A percentile compares a stretch with the other conserved stretches of the same genome.
phyloP scores from a whole-genome alignment of 1,140 invertebrate genomes.

The Drosophila eugracilis region DNA sequence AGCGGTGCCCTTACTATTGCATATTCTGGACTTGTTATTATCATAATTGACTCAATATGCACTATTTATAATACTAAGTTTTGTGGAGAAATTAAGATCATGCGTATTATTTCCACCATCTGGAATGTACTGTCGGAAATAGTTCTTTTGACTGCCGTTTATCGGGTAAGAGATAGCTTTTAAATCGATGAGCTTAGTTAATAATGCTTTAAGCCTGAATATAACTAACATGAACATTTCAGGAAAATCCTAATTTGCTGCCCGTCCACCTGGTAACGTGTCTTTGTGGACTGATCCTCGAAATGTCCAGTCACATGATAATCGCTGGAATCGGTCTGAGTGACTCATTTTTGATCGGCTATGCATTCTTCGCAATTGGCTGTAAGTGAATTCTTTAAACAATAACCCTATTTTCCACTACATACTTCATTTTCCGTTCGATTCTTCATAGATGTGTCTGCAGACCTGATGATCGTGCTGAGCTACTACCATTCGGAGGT shows the following conservation, averaged over 20 bases:
- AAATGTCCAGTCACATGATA: constrained; percentile 37
- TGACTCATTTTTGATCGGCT: not conserved
- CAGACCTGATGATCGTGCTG: not conserved
- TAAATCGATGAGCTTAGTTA: too few species aligned
- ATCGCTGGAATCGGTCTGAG: not conserved
- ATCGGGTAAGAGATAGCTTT: not conserved
- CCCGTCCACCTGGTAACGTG: constrained; percentile 45
- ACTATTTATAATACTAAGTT: not conserved
- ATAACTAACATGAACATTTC: too few species aligned
- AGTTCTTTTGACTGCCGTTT: not conserved
- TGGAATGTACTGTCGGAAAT: not conserved
- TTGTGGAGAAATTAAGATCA: not conserved
- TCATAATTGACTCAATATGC: not conserved
- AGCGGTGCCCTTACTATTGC: constrained; percentile 12
- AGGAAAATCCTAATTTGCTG: constrained; percentile 12
- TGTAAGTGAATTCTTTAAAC: constrained; percentile 23
- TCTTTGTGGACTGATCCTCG: constrained; percentile 25
- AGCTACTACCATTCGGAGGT: constrained; percentile 27
- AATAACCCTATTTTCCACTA: not conserved
- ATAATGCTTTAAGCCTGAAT: too few species aligned
- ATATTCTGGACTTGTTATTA: not conserved
- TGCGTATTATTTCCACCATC: not conserved
- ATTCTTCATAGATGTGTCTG: constrained; percentile 2
- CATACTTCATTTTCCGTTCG: not conserved
- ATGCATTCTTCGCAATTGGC: constrained; percentile 15